Conservation (phyloP, 1,140 invertebrate genomes). For the Galendromus occidentalis region DNA sequence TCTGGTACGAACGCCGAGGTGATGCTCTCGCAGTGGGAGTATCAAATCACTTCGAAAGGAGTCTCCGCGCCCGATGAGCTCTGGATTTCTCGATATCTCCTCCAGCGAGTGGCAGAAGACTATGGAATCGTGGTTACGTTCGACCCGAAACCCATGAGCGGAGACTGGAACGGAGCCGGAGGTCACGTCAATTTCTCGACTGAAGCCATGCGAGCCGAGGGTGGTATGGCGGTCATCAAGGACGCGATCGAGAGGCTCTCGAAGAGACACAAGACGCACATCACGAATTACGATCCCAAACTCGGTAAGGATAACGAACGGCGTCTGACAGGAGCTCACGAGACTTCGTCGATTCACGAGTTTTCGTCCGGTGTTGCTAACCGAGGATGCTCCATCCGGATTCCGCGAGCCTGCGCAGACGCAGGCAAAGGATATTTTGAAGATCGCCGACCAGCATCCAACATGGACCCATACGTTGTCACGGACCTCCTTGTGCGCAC, state of each 20-base stretch:
- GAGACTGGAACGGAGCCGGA: neutral
- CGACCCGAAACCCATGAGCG: neutral
- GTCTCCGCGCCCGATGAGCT: neutral
- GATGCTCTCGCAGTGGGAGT: conserved; percentile 42
- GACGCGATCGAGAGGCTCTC: conserved; percentile 46
- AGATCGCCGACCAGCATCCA: conserved; percentile 24
- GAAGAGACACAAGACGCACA: conserved; percentile 59
- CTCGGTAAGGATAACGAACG: conserved; percentile 24
- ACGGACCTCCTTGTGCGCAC: conserved; percentile 15
- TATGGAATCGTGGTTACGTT: neutral
- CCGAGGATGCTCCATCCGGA: conserved; percentile 33
- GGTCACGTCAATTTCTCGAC: neutral
- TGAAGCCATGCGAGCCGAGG: neutral
- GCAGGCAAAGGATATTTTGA: conserved; percentile 22
- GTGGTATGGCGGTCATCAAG: neutral
- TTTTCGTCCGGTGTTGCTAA: conserved; percentile 45
- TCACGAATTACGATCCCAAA: conserved; percentile 64
- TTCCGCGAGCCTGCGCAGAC: conserved; percentile 22
- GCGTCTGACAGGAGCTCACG: conserved; percentile 44
- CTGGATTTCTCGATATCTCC: neutral
- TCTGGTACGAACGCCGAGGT: conserved; percentile 82
- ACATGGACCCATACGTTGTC: conserved; percentile 24
- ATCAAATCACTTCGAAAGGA: neutral
- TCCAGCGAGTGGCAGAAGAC: neutral
- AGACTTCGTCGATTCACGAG: conserved; percentile 61